Evolutionary conservation across 2,797 vertebrate species (phyloP).

Genomic region (Tamandua tetradactyla): DNA sequence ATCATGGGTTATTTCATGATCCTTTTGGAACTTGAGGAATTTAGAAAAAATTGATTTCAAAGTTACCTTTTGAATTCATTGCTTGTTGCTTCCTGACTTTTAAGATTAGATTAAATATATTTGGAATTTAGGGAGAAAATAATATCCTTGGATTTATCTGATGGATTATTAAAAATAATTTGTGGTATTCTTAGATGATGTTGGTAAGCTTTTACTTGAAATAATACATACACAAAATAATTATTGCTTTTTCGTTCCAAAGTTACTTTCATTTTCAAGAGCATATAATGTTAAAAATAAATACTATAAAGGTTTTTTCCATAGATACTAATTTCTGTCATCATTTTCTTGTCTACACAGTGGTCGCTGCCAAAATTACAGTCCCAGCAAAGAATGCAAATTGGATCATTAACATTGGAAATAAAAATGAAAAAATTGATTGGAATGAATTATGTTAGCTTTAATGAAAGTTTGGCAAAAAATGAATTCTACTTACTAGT

Average conservation of each 20-base stretch:
- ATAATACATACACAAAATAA: not conserved
- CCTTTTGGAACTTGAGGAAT: not conserved
- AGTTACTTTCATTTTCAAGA: not conserved
- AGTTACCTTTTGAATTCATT: not conserved
- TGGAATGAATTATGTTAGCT: conserved; percentile 14
- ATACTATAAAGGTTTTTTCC: not conserved
- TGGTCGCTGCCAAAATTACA: conserved; percentile 57
- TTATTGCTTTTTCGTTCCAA: not conserved
- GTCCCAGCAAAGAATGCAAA: conserved; percentile 44
- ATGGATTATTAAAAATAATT: not conserved
- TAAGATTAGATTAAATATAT: not conserved
- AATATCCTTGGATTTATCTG: not conserved
- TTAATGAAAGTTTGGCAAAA: conserved; percentile 42
- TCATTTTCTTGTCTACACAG: not conserved
- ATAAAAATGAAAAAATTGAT: conserved; percentile 58
- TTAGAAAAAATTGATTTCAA: not conserved
- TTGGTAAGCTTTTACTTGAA: conserved; percentile 31
- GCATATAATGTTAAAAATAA: conserved; percentile 37
- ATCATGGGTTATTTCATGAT: not conserved
- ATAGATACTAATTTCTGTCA: not conserved
- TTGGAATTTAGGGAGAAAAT: not conserved
- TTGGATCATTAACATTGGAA: conserved; percentile 53
- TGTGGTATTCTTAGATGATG: not conserved
- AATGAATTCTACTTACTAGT: not conserved
- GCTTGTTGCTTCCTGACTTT: not conserved